Evolutionary conservation across 2,888 invertebrate species (phyloP).

Genomic region (Caenorhabditis sinica): DNA sequence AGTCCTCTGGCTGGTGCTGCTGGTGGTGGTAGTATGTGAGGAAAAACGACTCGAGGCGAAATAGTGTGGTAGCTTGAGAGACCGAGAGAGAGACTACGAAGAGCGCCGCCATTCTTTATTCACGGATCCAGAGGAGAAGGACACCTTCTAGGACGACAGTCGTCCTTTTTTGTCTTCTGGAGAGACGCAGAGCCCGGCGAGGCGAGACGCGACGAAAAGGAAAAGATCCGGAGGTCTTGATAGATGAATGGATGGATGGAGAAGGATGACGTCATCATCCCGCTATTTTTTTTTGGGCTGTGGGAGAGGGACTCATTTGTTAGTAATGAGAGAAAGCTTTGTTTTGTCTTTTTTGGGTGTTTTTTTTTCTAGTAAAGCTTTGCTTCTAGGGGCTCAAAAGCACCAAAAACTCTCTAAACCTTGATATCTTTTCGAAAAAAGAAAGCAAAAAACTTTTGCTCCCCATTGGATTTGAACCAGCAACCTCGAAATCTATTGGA

Average conservation of each 20-base stretch:
- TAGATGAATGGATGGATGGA: not conserved
- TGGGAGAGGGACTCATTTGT: not conserved
- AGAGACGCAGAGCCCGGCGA: not conserved
- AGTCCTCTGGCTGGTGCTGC: too few species aligned
- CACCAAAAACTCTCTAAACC: too few species aligned
- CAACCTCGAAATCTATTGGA: too few species aligned
- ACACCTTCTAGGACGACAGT: not conserved
- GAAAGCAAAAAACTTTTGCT: too few species aligned
- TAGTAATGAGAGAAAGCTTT: not conserved
- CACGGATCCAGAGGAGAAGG: constrained; percentile 2
- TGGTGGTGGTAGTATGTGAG: constrained; percentile 3
- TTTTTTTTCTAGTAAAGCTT: too few species aligned
- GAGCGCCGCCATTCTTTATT: constrained; percentile 28
- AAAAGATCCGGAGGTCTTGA: not conserved
- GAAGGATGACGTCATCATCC: constrained; percentile 16
- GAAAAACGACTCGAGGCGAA: constrained; percentile 21
- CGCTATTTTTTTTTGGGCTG: not conserved
- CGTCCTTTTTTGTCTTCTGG: not conserved
- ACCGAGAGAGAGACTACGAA: not conserved
- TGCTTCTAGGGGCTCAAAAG: too few species aligned
- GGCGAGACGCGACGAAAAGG: too few species aligned
- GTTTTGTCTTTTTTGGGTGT: not conserved
- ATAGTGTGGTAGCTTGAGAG: not conserved
- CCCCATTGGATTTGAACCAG: too few species aligned
- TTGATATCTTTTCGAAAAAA: too few species aligned